Percentiles rank a stretch among this genome's conserved stretches.
phyloP scores from a whole-genome alignment of 1,140 invertebrate genomes.

The Brachionus sp. region DNA sequence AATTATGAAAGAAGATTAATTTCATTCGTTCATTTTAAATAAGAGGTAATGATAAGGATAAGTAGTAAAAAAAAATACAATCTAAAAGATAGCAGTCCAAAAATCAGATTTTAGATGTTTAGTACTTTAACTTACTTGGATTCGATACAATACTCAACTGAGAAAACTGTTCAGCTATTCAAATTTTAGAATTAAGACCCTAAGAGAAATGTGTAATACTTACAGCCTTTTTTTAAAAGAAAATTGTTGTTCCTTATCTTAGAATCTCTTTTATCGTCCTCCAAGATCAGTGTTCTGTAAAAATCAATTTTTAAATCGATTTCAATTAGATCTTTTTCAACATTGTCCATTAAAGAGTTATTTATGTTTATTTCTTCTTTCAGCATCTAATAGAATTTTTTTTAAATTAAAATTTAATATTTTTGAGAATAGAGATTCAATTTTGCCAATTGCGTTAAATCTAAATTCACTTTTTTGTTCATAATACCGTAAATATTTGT shows the following conservation, averaged over 20 bases:
- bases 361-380: not conserved
- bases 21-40: not conserved
- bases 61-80: not conserved
- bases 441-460: too few species aligned
- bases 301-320: constrained; percentile 23
- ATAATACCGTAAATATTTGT: not conserved
- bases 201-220: not conserved
- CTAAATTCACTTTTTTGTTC: too few species aligned
- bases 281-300: not conserved
- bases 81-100: not conserved
- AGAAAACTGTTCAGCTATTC: not conserved
- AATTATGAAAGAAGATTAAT: not conserved
- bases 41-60: not conserved
- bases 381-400: not conserved
- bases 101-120: not conserved
- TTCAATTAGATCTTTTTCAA: not conserved
- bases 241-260: not conserved
- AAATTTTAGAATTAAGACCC: not conserved
- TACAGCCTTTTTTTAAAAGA: constrained; percentile 21
- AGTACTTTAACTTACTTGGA: not conserved
- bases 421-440: not conserved
- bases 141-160: not conserved
- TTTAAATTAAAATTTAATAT: not conserved
- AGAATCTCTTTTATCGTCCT: not conserved
- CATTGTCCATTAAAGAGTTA: not conserved